phyloP scores from a whole-genome alignment of 1,140 invertebrate species.

The Metopolophium dirhodum region DNA sequence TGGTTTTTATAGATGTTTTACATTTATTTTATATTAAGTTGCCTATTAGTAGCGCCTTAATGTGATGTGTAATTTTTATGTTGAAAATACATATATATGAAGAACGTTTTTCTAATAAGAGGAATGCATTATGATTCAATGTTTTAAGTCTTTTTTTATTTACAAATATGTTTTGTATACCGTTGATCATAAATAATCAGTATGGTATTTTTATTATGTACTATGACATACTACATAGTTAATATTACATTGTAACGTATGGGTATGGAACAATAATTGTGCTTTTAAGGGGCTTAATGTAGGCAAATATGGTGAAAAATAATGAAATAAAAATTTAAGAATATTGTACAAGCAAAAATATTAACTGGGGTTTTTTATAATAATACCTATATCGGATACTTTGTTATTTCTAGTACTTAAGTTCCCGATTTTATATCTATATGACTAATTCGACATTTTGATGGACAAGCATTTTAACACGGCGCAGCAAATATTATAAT shows the following conservation, averaged over 20 bases:
- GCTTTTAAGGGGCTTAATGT: not conserved
- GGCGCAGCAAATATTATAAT: not conserved
- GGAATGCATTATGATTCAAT: not conserved
- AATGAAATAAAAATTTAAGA: not conserved
- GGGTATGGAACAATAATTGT: not conserved
- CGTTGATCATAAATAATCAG: not conserved
- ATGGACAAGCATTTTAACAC: not conserved
- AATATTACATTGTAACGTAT: not conserved
- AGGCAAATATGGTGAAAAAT: not conserved
- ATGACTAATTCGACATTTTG: not conserved
- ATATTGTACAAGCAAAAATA: no score
- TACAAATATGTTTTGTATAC: not conserved
- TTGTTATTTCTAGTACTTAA: not conserved
- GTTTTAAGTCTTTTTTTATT: no score
- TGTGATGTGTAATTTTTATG: not conserved
- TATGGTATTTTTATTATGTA: not conserved
- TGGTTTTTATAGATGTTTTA: not conserved
- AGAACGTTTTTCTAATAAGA: not conserved
- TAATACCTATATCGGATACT: not conserved
- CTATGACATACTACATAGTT: no score
- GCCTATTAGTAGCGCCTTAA: constrained; percentile 13
- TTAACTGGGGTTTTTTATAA: no score
- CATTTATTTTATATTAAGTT: not conserved
- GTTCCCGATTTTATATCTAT: not conserved
- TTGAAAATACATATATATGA: not conserved